These are phyloP conservation scores for Athene cunicularia DNA, from an alignment of 2,113 vertebrate species.

Conservation along the genomic window DNA sequence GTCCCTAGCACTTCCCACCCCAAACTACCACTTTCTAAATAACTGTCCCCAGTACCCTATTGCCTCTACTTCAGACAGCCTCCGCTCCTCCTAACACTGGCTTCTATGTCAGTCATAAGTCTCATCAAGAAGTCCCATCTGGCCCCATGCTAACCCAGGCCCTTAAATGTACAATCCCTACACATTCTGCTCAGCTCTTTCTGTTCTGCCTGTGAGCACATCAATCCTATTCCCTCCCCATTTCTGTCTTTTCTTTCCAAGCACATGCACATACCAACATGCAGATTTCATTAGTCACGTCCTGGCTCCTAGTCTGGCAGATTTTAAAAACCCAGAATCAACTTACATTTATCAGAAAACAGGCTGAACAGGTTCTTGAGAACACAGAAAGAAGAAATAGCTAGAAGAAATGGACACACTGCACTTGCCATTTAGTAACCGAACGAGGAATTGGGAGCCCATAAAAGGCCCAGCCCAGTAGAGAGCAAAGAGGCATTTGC, in stretches of 20 bases:
- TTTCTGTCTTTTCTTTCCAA: not conserved
- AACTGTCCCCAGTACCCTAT: not conserved
- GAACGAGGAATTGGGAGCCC: not conserved
- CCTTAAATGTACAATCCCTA: not conserved
- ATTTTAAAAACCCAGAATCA: not conserved
- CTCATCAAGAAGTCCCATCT: not conserved
- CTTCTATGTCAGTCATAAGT: not conserved
- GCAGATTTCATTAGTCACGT: not conserved
- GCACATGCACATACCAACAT: not conserved
- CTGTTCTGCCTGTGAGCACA: not conserved
- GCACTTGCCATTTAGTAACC: not conserved
- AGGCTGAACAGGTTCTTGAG: not conserved
- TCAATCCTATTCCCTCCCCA: not conserved
- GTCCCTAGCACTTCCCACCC: not conserved
- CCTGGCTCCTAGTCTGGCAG: not conserved
- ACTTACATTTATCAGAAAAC: not conserved
- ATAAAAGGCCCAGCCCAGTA: not conserved
- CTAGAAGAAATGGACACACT: not conserved
- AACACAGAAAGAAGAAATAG: not conserved
- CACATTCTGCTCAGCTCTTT: not conserved
- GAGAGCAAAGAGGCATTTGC: not conserved
- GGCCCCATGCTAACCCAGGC: not conserved
- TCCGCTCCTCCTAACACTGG: not conserved
- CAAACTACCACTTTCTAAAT: not conserved
- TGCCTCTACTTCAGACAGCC: not conserved